These are phyloP conservation scores for Amphiura filiformis DNA, from an alignment of 35 echinoderm and acorn worm genomes.

Conservation along the genomic window DNA sequence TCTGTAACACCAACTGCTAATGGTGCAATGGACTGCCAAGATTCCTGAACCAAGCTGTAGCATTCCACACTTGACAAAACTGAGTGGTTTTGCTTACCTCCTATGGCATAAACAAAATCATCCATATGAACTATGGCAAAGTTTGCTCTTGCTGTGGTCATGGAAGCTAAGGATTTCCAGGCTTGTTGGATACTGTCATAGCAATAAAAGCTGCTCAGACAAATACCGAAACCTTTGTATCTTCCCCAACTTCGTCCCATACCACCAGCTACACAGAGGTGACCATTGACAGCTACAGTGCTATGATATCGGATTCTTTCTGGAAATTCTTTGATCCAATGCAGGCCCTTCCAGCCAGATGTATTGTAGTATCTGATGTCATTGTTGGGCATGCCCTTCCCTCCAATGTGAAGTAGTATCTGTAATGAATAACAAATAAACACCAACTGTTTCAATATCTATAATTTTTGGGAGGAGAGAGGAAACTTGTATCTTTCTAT, in stretches of 20 bases:
- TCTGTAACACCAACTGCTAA: not conserved
- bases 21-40: not conserved
- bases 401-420: not conserved
- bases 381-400: not conserved
- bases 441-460: too few relatives aligned
- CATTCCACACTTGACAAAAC: not conserved
- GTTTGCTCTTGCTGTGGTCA: not conserved
- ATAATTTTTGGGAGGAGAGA: too few relatives aligned
- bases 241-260: not conserved
- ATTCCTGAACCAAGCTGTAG: not conserved
- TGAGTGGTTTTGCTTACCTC: not conserved
- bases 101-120: not conserved
- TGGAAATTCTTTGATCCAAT: not conserved
- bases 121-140: not conserved
- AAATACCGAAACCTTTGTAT: not conserved
- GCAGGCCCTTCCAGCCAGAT: not conserved
- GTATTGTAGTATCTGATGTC: not conserved
- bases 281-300: not conserved
- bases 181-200: not conserved
- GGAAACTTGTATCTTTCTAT: too few relatives aligned
- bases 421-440: not conserved
- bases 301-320: not conserved
- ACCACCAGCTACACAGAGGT: not conserved
- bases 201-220: not conserved
- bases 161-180: not conserved